A percentile compares a stretch with the other conserved stretches of the same genome.
phyloP scores from a whole-genome alignment of 2,113 vertebrate genomes.

The Athene noctua region DNA sequence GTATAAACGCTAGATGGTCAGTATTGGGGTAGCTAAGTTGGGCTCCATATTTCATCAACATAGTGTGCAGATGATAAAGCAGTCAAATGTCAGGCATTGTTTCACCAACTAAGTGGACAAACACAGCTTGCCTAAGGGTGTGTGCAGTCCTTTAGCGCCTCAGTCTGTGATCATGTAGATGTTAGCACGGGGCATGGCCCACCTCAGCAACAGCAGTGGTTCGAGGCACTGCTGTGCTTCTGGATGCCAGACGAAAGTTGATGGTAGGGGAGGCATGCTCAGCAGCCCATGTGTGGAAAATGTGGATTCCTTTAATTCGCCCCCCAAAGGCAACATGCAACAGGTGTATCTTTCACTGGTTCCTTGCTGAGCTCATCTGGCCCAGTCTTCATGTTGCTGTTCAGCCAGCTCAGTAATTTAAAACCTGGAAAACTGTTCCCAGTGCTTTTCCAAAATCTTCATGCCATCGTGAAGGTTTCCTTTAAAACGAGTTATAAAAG shows the following conservation, averaged over 20 bases:
- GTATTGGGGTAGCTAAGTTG: background rate
- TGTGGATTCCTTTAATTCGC: background rate
- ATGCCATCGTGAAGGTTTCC: background rate
- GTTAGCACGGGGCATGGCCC: background rate
- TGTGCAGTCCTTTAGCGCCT: background rate
- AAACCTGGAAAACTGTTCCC: background rate
- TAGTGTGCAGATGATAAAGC: background rate
- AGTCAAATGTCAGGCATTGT: background rate
- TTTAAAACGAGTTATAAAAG: background rate
- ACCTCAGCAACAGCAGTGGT: background rate
- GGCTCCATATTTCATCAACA: background rate
- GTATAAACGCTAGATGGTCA: background rate
- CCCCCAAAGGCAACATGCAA: background rate
- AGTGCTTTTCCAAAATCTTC: background rate
- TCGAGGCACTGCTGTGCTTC: background rate
- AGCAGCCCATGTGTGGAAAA: background rate
- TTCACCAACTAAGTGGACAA: background rate
- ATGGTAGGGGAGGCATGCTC: background rate
- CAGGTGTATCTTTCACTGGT: rapidly evolving
- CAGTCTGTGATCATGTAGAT: background rate
- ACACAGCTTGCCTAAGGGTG: background rate
- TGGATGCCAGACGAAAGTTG: background rate
- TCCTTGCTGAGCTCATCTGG: background rate
- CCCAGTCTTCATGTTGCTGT: background rate
- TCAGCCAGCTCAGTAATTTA: background rate